Evolutionary conservation across 2,888 invertebrate species (phyloP).

Genomic region (Apodemia zela): DNA sequence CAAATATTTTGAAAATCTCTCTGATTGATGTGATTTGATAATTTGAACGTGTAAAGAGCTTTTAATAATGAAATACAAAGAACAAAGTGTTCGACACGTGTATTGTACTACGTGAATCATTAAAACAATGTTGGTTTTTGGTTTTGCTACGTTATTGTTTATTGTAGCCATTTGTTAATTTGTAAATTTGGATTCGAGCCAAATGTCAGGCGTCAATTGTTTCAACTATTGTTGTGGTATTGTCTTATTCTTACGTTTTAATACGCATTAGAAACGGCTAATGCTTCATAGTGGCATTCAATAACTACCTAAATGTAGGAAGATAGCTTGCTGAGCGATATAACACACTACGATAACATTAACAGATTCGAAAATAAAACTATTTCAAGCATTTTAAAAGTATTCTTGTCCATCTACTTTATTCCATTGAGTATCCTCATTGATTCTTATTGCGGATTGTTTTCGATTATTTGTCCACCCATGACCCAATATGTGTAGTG

Average conservation of each 20-base stretch:
- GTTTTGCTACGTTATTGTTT: slow-evolving; percentile 73
- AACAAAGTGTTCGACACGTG: slow-evolving; percentile 69
- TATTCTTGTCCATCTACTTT: not conserved
- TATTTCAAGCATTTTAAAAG: too few species aligned
- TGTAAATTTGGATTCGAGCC: slow-evolving; percentile 55
- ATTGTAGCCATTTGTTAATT: slow-evolving; percentile 55
- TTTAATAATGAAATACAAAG: slow-evolving; percentile 34
- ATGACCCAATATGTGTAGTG: slow-evolving; percentile 74
- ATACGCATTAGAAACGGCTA: not conserved
- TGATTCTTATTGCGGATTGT: slow-evolving; percentile 35
- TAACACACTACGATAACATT: too few species aligned
- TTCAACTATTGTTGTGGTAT: slow-evolving; percentile 32
- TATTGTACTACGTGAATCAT: slow-evolving; percentile 77
- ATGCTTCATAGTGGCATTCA: not conserved
- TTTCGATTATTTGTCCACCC: slow-evolving; percentile 50
- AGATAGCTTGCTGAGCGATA: too few species aligned
- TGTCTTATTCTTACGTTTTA: not conserved
- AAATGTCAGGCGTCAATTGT: slow-evolving; percentile 44
- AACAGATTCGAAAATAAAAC: too few species aligned
- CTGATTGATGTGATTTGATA: too few species aligned
- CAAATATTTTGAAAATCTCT: too few species aligned
- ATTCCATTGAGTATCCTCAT: slow-evolving; percentile 29
- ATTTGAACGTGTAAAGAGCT: slow-evolving; percentile 12
- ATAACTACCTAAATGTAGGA: not conserved
- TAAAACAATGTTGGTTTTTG: slow-evolving; percentile 61